phyloP scores from a whole-genome alignment of 1,140 invertebrate genomes.

The Lepidotrigona ventralis region DNA sequence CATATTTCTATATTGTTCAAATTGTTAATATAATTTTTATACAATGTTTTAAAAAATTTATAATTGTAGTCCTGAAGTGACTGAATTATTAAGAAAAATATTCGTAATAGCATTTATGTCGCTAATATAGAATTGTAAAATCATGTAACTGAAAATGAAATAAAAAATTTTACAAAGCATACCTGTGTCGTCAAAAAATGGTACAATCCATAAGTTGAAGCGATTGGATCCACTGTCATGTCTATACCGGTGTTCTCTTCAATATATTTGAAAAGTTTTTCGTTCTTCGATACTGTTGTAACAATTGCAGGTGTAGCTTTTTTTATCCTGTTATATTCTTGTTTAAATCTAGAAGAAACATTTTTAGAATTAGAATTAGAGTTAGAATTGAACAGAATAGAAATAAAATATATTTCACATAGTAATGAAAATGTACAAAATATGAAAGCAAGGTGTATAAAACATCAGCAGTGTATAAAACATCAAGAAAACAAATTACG shows the following conservation, averaged over 20 bases:
- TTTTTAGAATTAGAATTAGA: slow-evolving; percentile 8
- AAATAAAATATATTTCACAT: not conserved
- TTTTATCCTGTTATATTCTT: slow-evolving; percentile 52
- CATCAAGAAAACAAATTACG: not conserved
- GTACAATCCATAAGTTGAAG: slow-evolving; percentile 65
- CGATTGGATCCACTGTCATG: slow-evolving; percentile 75
- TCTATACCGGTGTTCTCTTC: slow-evolving; percentile 76
- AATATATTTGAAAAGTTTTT: slow-evolving; percentile 78
- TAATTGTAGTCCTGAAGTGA: not conserved
- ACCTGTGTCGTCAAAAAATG: slow-evolving; percentile 80
- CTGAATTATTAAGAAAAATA: not conserved
- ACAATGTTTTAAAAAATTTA: not conserved
- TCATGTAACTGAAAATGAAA: not conserved
- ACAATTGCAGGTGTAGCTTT: slow-evolving; percentile 74
- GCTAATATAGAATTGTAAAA: not conserved
- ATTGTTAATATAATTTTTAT: not conserved
- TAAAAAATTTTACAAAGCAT: not conserved
- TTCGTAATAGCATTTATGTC: not conserved
- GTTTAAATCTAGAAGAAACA: slow-evolving; percentile 42
- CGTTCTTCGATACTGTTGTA: slow-evolving; percentile 73
- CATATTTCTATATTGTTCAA: not conserved
- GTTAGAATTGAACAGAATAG: not conserved
- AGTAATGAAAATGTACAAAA: not conserved
- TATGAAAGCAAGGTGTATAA: too few relatives aligned
- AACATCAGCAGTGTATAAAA: too few relatives aligned